Base-by-base conservation (phyloP, 2,113 vertebrate species). In the Mystacornis crossleyi region DNA sequence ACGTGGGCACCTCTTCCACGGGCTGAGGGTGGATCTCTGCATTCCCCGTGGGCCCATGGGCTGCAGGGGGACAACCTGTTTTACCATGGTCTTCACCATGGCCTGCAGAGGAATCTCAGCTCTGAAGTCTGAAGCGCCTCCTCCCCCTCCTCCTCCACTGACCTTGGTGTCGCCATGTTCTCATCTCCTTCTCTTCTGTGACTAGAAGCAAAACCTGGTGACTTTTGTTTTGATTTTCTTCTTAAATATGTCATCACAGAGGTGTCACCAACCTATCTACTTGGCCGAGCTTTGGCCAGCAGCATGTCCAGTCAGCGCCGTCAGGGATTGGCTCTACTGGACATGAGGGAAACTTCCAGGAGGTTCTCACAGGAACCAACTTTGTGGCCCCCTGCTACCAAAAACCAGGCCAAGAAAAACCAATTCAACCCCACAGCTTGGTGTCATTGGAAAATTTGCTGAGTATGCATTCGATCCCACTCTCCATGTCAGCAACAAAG, bases 371-470 rank as follows among this genome's bases (percentile, higher is more conserved):
- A 34, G 33, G 14, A 57, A 33, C 33, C 19, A 57, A 3, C 33
- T 57, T 9, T 24, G 33, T 34, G 21, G 55, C 33, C 55, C 21
- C 9, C 20, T 34, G 55, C 55, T 57, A 15, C 14, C 13, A 10
- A 34, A 34, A n/a, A 57, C 21, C n/a, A 57, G 55, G 55, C 20
- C 5, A 1, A 15, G 55, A 9, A 15, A 57, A n/a, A 57, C 14
- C 21, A 34, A 15, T 23, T 15, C 33, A 34, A 57, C 54, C 20
- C 19, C 38, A 20, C 18, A 55, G 10, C 3, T 48, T 21, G 40
- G 8, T 21, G 25, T 13, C 33, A 25, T 5, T 38, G n/a, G n/a
- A 28, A 54, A 33, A 26, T 8, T n/a, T 4, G 0, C 14, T 36
- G 12, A 38, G 23, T 7, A 10, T 19, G 14, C 24, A 38, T 23